Evolutionary conservation across 1,140 invertebrate species (phyloP).

Genomic region (Teleogryllus occipitalis): DNA sequence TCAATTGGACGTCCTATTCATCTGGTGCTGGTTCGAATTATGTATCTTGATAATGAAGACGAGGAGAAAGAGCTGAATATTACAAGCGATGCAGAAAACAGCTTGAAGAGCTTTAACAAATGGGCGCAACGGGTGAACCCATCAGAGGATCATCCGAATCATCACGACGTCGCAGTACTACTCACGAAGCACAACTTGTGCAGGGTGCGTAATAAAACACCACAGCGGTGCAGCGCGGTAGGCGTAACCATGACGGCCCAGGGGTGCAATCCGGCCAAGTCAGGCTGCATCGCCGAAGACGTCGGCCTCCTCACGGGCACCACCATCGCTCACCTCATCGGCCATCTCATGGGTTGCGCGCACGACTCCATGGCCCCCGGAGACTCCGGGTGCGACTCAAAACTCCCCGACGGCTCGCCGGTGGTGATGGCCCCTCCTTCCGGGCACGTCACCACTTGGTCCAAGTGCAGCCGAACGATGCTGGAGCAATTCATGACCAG

Average conservation of each 20-base stretch:
- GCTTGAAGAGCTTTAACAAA: slow-evolving; percentile 55
- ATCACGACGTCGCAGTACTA: slow-evolving; percentile 66
- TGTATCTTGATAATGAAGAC: slow-evolving; percentile 42
- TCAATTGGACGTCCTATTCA: slow-evolving; percentile 49
- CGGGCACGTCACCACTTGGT: slow-evolving; percentile 42
- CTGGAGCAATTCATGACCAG: slow-evolving; percentile 59
- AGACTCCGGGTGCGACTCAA: not conserved
- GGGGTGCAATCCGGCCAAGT: slow-evolving; percentile 51
- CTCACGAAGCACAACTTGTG: slow-evolving; percentile 59
- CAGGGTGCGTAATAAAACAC: slow-evolving; percentile 35
- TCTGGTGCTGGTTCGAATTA: slow-evolving; percentile 53
- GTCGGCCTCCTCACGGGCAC: slow-evolving; percentile 54
- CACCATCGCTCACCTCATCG: slow-evolving; percentile 62
- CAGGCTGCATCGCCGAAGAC: slow-evolving; percentile 61
- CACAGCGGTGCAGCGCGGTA: slow-evolving; percentile 49
- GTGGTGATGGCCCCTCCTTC: not conserved
- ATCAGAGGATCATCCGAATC: slow-evolving; percentile 49
- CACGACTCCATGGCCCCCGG: slow-evolving; percentile 41
- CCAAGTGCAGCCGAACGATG: slow-evolving; percentile 50
- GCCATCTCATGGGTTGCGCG: slow-evolving; percentile 58
- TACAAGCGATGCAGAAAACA: slow-evolving; percentile 49
- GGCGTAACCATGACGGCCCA: slow-evolving; percentile 57
- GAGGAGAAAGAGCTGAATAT: slow-evolving; percentile 45
- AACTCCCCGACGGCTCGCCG: too few species aligned
- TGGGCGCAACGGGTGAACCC: slow-evolving; percentile 60